A percentile compares a stretch with the other conserved stretches of the same genome.
phyloP scores from a whole-genome alignment of 2,113 vertebrate species.

The Lucifuga dentata region DNA sequence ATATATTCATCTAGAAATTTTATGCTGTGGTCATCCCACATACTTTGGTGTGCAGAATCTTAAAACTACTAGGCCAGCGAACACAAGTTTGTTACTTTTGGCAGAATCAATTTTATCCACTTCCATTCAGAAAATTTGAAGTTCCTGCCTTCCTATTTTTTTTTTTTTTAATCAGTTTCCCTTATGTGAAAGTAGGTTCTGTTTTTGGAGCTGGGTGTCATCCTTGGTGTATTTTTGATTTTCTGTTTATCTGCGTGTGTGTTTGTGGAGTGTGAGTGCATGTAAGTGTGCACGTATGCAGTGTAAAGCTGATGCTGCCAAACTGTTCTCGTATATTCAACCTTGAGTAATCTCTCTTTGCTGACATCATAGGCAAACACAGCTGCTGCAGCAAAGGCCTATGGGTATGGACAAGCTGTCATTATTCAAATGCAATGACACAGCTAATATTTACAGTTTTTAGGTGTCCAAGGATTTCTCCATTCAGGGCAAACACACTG shows the following conservation, averaged over 20 bases:
- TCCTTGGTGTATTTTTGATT: constrained; percentile 29
- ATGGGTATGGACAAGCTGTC: neutral
- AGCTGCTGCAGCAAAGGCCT: constrained; percentile 29
- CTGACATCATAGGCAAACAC: constrained; percentile 21
- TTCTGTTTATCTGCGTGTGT: constrained; percentile 13
- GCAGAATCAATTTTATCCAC: neutral
- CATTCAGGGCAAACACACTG: neutral
- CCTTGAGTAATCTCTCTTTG: constrained; percentile 60
- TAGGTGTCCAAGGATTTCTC: neutral
- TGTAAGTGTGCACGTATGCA: neutral
- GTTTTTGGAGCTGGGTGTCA: constrained; percentile 24
- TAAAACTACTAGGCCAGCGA: neutral
- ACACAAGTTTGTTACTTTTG: too few relatives aligned
- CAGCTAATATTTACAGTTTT: constrained; percentile 19
- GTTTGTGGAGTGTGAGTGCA: constrained; percentile 1
- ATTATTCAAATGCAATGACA: constrained; percentile 8
- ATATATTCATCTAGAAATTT: neutral
- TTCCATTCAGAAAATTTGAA: neutral
- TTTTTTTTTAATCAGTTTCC: neutral
- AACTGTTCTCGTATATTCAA: constrained; percentile 56
- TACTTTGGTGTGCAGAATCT: neutral
- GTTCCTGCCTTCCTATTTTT: too few relatives aligned
- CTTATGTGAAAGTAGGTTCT: neutral
- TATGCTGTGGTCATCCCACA: neutral
- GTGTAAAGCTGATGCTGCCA: constrained; percentile 41